Evolutionary conservation across 2,113 vertebrate species (phyloP).

Genomic region (Isurus oxyrinchus): DNA sequence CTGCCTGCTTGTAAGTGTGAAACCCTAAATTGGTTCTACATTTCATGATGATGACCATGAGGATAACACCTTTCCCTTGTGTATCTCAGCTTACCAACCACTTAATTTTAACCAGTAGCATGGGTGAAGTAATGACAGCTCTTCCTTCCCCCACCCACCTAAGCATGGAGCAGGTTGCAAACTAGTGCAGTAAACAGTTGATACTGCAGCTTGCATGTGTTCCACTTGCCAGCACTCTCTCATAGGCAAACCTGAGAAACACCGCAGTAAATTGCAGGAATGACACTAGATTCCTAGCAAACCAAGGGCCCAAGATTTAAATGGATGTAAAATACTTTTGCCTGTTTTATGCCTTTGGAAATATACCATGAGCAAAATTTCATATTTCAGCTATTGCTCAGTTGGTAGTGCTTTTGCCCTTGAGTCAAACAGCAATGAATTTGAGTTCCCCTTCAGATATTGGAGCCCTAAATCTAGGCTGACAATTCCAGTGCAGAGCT

Average conservation of each 20-base stretch:
- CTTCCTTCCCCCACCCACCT: not conserved
- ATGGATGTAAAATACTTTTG: not conserved
- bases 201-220: not conserved
- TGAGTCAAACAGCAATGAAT: not conserved
- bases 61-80: not conserved
- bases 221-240: not conserved
- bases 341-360: not conserved
- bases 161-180: not conserved
- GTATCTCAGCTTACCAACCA: not conserved
- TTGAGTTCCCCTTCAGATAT: not conserved
- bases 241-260: not conserved
- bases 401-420: no score
- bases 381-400: no score
- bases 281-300: not conserved
- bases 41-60: not conserved
- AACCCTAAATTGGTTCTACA: not conserved
- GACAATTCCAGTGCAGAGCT: not conserved
- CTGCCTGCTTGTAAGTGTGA: not conserved
- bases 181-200: not conserved
- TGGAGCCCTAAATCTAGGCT: not conserved
- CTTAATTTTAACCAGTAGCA: not conserved
- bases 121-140: not conserved
- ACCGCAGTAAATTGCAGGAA: not conserved
- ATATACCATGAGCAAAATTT: not conserved
- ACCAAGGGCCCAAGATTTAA: not conserved